phyloP scores from a whole-genome alignment of 1,140 invertebrate species.

The Telenomus remus region DNA sequence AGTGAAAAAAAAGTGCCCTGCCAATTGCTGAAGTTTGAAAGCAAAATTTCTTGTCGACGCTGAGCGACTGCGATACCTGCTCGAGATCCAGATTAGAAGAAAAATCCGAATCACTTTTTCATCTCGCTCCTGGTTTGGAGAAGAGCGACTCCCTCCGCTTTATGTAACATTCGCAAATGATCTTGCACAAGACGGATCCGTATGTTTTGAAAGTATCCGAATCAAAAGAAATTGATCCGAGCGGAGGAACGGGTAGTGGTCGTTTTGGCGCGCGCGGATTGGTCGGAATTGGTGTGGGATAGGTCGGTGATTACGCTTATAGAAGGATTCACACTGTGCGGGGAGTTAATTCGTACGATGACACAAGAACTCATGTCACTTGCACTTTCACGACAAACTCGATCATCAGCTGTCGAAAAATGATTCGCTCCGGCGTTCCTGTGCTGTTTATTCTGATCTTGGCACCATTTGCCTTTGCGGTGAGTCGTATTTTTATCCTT shows the following conservation, averaged over 20 bases:
- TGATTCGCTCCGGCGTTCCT: conserved; percentile 15
- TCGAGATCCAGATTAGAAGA: conserved; percentile 25
- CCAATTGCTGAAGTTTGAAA: too few relatives aligned
- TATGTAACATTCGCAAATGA: conserved; percentile 49
- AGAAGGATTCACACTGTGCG: conserved; percentile 45
- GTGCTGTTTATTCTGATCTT: conserved; percentile 19
- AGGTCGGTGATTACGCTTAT: conserved; percentile 55
- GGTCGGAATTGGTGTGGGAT: conserved; percentile 54
- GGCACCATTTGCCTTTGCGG: conserved; percentile 19
- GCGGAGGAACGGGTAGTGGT: conserved; percentile 34
- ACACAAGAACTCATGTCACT: conserved; percentile 54
- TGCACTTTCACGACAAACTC: conserved; percentile 47
- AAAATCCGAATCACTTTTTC: conserved; percentile 15
- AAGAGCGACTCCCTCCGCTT: conserved; percentile 19
- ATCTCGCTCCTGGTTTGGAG: conserved; percentile 1
- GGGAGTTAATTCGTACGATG: conserved; percentile 56
- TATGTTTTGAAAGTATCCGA: conserved; percentile 53
- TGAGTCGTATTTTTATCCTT: conserved; percentile 35
- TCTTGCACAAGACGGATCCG: conserved; percentile 52
- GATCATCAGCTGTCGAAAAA: conserved; percentile 32
- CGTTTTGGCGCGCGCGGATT: conserved; percentile 44
- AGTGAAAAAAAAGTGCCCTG: too few relatives aligned
- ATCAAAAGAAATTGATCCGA: conserved; percentile 50
- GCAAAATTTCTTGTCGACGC: too few relatives aligned
- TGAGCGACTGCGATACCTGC: not conserved